phyloP scores from a whole-genome alignment of 1,140 invertebrate species.

The Contarinia nasturtii region DNA sequence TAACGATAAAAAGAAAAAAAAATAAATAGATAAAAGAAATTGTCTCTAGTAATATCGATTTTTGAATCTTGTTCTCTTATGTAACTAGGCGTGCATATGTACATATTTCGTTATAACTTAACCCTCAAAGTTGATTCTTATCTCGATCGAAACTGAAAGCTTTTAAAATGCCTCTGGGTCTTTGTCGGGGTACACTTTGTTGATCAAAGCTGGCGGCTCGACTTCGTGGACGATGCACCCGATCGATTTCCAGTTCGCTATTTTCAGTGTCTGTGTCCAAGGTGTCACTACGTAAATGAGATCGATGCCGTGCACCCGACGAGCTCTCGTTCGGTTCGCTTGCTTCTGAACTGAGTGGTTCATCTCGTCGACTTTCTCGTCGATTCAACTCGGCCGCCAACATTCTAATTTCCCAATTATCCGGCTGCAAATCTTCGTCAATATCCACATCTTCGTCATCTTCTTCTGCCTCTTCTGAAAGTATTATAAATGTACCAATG shows the following conservation, averaged over 20 bases:
- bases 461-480: slow-evolving; percentile 11
- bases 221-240: slow-evolving; percentile 9
- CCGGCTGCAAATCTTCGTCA: slow-evolving; percentile 7
- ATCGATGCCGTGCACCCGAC: slow-evolving; percentile 12
- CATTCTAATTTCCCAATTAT: slow-evolving; percentile 61
- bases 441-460: slow-evolving; percentile 7
- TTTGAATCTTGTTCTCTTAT: neutral
- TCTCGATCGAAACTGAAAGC: slow-evolving; percentile 24
- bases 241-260: slow-evolving; percentile 14
- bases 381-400: slow-evolving; percentile 49
- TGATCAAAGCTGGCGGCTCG: slow-evolving; percentile 21
- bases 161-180: slow-evolving; percentile 19
- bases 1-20: too few relatives aligned
- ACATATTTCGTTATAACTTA: slow-evolving; percentile 1
- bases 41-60: too few relatives aligned
- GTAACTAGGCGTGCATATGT: neutral
- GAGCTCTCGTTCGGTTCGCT: slow-evolving; percentile 14
- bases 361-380: slow-evolving; percentile 25
- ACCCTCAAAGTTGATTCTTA: slow-evolving; percentile 23
- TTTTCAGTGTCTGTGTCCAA: slow-evolving; percentile 13
- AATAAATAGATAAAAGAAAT: too few relatives aligned
- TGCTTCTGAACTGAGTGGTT: slow-evolving; percentile 13
- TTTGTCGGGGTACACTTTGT: slow-evolving; percentile 20
- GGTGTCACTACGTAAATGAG: slow-evolving; percentile 17
- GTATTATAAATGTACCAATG: too few relatives aligned